Base-by-base conservation (phyloP, 1,140 invertebrate species). In the Aethina tumida region DNA sequence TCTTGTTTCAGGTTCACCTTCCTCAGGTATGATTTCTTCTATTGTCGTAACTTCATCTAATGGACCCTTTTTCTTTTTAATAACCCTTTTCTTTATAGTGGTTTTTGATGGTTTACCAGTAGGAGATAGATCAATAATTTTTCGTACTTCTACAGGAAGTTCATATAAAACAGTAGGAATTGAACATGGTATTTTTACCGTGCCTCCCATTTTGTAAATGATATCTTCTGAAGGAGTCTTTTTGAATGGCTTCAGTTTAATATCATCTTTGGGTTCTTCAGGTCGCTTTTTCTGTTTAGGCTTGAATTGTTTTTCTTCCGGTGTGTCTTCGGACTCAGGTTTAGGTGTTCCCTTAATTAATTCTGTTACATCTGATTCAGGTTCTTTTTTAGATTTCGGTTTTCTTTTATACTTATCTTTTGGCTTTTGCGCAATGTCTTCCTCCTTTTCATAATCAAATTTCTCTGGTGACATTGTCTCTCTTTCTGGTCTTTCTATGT, bases 331-430 rank as follows among this genome's bases (percentile, higher is more conserved):
- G 4, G 42, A 18, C 15, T 18, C 21, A 35, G 33, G 14, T 43
- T 50, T 49, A 19, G 47, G 47, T 13, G 29, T 22, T 16, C 47
- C 50, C 35, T 47, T 41, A 12, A 38, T 30, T 20, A 50, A 14
- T 29, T 36, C 9, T 13, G 22, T 31, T 39, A 42, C 31, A 8
- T 45, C 45, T 18, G 35, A 2, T 53, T 55, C 15, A 48, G 59
- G 59, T 54, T 59, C 49, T 18, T 60, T 39, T 33, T 67, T 64
- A 9, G 52, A 36, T 24, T 56, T 45, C 41, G 48, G 39, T 39
- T 57, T 55, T 24, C 48, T 37, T 32, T 52, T 43, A 14, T 32
- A 39, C 48, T 60, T 52, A 16, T 60, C 61, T 9, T 58, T 50
- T 26, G 41, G 34, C 22, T 47, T 45, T 39, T 46, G 35, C 10